phyloP scores from a whole-genome alignment of 2,888 invertebrate species.

The Pyrocoelia pectoralis region DNA sequence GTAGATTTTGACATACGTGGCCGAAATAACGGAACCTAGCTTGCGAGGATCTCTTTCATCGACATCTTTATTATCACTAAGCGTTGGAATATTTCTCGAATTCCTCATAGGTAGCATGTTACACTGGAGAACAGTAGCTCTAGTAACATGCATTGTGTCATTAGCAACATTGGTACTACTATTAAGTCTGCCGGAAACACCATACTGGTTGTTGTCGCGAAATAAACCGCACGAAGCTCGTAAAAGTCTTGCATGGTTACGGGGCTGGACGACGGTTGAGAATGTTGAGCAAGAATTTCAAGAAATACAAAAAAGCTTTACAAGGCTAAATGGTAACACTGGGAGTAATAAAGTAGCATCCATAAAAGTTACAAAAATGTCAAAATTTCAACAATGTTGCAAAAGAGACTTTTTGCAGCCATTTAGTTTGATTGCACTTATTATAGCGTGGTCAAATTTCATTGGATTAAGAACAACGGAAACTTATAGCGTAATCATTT shows the following conservation, averaged over 20 bases:
- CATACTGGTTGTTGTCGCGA: constrained; percentile 79
- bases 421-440: constrained; percentile 69
- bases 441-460: constrained; percentile 78
- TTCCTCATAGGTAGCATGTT: constrained; percentile 76
- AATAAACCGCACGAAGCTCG: constrained; percentile 72
- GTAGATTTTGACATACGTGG: constrained; percentile 82
- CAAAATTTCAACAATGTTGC: too few species aligned
- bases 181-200: constrained; percentile 81
- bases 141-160: constrained; percentile 73
- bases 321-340: not conserved
- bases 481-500: constrained; percentile 79
- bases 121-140: constrained; percentile 75
- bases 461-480: constrained; percentile 78
- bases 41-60: constrained; percentile 78
- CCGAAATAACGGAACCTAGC: constrained; percentile 83
- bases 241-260: constrained; percentile 77
- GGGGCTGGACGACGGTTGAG: constrained; percentile 75
- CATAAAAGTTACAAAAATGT: constrained; percentile 50
- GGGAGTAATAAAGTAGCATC: too few species aligned
- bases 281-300: constrained; percentile 69
- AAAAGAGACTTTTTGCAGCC: constrained; percentile 73
- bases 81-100: constrained; percentile 78
- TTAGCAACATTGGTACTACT: constrained; percentile 70
- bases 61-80: constrained; percentile 78
- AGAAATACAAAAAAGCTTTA: constrained; percentile 54